phyloP scores from a whole-genome alignment of 2,113 vertebrate genomes.

The Microcebus murinus region DNA sequence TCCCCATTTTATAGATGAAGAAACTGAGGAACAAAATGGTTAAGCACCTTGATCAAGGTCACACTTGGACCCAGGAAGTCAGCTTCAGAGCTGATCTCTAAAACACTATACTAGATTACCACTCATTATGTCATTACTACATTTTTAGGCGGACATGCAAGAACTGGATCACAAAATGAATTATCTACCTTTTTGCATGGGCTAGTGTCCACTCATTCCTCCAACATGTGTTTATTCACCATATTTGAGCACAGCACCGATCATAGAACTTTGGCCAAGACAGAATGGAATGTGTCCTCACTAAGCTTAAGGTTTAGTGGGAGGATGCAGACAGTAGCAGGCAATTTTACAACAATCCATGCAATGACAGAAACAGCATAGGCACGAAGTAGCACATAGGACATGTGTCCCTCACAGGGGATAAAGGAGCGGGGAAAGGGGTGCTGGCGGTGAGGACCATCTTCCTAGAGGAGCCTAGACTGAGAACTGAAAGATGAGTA shows the following conservation, averaged over 20 bases:
- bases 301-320: not conserved
- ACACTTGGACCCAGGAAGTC: not conserved
- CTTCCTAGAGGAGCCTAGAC: not conserved
- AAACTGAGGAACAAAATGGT: not conserved
- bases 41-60: not conserved
- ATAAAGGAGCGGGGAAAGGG: rapidly evolving
- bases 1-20: not conserved
- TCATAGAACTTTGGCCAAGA: not conserved
- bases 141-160: not conserved
- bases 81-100: not conserved
- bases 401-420: not conserved
- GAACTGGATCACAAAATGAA: not conserved
- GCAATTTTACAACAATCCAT: too few species aligned
- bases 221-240: not conserved
- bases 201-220: not conserved
- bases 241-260: not conserved
- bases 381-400: not conserved
- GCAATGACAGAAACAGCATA: not conserved
- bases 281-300: not conserved
- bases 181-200: not conserved
- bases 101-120: not conserved
- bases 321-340: not conserved
- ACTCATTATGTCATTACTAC: not conserved
- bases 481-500: not conserved
- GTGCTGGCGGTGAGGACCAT: too few species aligned